phyloP scores from a whole-genome alignment of 2,888 invertebrate species.

The Idaea dimidiata region DNA sequence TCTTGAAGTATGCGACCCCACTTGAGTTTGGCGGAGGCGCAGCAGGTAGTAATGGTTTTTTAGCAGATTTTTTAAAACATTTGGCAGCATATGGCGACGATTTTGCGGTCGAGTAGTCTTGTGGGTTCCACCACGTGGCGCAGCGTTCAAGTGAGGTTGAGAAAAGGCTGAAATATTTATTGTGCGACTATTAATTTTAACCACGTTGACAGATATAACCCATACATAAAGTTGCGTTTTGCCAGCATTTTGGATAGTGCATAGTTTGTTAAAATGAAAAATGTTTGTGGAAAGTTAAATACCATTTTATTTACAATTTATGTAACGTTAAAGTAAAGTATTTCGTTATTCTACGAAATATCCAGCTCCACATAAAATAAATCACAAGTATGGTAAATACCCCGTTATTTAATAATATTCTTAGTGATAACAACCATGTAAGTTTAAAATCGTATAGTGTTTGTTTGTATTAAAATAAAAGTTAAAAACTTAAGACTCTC shows the following conservation, averaged over 20 bases:
- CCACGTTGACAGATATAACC: slow-evolving; percentile 25
- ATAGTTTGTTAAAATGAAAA: not conserved
- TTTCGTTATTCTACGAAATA: too few relatives aligned
- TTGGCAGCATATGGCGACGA: slow-evolving; percentile 48
- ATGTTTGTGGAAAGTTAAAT: not conserved
- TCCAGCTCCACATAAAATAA: too few relatives aligned
- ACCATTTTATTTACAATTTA: not conserved
- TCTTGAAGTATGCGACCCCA: slow-evolving; percentile 28
- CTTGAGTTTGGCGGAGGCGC: slow-evolving; percentile 29
- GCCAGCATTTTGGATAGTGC: not conserved
- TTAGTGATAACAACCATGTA: not conserved
- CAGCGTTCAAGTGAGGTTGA: slow-evolving; percentile 25
- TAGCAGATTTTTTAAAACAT: slow-evolving; percentile 33
- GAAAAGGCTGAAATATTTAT: slow-evolving; percentile 21
- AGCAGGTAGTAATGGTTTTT: slow-evolving; percentile 42
- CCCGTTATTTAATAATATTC: not conserved
- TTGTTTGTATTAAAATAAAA: not conserved
- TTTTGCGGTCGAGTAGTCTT: slow-evolving; percentile 48
- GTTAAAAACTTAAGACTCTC: not conserved
- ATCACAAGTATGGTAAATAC: too few relatives aligned
- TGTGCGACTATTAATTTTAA: slow-evolving; percentile 22
- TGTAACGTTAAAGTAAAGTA: too few relatives aligned
- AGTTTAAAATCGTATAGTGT: not conserved
- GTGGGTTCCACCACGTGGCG: slow-evolving; percentile 44
- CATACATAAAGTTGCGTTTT: slow-evolving; percentile 20